These are phyloP conservation scores for Plemyria rubiginata DNA, from an alignment of 2,888 invertebrate genomes.

Conservation along the genomic window DNA sequence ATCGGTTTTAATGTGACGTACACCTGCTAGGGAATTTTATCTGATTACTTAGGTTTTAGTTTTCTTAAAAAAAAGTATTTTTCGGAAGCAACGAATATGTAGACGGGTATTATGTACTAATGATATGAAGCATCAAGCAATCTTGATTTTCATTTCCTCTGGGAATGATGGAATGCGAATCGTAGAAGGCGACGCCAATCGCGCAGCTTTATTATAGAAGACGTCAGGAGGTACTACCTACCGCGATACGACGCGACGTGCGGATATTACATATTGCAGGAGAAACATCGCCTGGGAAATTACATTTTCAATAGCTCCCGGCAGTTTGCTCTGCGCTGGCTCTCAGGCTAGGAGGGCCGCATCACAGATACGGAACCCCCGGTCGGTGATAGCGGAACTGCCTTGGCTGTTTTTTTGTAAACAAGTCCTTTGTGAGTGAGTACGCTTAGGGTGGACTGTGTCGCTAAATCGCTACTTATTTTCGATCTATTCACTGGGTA, in stretches of 20 bases:
- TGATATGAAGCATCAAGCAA: conserved; percentile 4
- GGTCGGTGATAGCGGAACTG: neutral
- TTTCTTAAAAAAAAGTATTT: too few species aligned
- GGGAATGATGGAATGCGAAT: conserved; percentile 10
- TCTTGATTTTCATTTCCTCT: conserved; percentile 17
- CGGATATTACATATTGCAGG: conserved; percentile 13
- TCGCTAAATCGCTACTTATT: conserved; percentile 19
- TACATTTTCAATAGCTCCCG: conserved; percentile 16
- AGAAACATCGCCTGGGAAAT: conserved; percentile 25
- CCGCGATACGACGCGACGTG: too few species aligned
- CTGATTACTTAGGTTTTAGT: too few species aligned
- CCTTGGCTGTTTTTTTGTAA: conserved; percentile 19
- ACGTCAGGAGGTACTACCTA: conserved; percentile 10
- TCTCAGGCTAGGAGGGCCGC: conserved; percentile 9
- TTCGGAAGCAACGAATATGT: too few species aligned
- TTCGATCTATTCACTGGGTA: conserved; percentile 9
- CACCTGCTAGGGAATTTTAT: too few species aligned
- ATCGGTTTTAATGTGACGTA: neutral
- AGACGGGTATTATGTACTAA: neutral
- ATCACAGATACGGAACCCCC: conserved; percentile 15
- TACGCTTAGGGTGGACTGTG: conserved; percentile 13
- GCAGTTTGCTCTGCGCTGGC: conserved; percentile 11
- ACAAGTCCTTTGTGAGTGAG: conserved; percentile 15
- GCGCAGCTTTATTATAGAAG: conserved; percentile 14
- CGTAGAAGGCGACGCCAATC: conserved; percentile 7